A percentile compares a stretch with the other conserved stretches of the same genome.
These are phyloP conservation scores for Megaceryle maxima DNA, from an alignment of 2,113 vertebrate genomes.

Conservation along the genomic window DNA sequence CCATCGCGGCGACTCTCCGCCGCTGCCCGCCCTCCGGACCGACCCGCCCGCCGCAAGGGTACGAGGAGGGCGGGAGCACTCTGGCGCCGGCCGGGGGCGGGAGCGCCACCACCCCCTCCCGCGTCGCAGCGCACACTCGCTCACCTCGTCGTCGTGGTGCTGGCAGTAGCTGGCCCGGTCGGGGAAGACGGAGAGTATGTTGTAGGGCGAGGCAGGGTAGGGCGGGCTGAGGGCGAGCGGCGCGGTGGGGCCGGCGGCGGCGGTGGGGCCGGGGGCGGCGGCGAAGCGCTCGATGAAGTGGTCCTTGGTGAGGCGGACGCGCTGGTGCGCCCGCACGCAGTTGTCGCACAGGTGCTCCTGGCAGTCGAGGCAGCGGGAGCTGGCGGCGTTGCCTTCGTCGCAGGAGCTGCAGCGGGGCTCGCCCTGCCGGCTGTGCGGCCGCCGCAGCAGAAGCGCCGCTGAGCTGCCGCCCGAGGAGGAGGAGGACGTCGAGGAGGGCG, in stretches of 20 bases:
- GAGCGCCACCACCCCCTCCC: not conserved
- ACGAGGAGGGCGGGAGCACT: not conserved
- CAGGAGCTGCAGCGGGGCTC: constrained; percentile 89
- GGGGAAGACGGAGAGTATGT: constrained; percentile 84
- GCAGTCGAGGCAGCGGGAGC: constrained; percentile 90
- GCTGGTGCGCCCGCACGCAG: constrained; percentile 91
- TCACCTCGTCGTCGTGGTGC: constrained; percentile 84
- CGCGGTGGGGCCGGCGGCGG: constrained; percentile 56
- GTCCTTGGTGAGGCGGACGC: constrained; percentile 92
- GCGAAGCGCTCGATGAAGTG: constrained; percentile 89
- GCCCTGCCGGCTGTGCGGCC: constrained; percentile 73
- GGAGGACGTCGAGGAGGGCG: not conserved
- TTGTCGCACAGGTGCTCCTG: constrained; percentile 93
- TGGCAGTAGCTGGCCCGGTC: constrained; percentile 85
- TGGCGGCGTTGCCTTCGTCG: constrained; percentile 87
- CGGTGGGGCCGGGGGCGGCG: not conserved
- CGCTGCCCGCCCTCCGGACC: not conserved
- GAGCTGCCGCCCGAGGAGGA: constrained; percentile 11
- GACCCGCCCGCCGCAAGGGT: not conserved
- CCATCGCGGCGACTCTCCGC: not conserved
- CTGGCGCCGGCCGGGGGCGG: not conserved
- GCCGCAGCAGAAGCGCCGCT: constrained; percentile 70
- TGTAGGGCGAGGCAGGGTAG: constrained; percentile 81
- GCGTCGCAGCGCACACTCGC: not conserved
- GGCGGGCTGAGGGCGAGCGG: constrained; percentile 78